A percentile compares a stretch with the other conserved stretches of the same genome.
Conservation (phyloP, 2,888 invertebrate genomes). For the Chalcosyrphus nemorum region DNA sequence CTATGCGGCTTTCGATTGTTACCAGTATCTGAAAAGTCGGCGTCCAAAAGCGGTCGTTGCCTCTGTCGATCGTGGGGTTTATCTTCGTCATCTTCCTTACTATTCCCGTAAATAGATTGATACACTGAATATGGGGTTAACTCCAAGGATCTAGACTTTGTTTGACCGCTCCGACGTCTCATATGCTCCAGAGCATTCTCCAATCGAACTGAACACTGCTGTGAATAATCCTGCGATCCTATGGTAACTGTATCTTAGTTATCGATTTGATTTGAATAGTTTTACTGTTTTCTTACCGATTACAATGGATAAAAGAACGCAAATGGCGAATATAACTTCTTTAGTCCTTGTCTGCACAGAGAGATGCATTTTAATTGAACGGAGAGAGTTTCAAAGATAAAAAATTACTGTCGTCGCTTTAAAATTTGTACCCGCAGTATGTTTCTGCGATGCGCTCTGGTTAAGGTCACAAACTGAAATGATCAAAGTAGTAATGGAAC, state of each 20-base stretch:
- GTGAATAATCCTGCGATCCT: slow-evolving; percentile 74
- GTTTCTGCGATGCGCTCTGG: slow-evolving; percentile 65
- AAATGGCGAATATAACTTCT: neutral
- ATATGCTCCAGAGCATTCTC: slow-evolving; percentile 87
- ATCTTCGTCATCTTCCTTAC: slow-evolving; percentile 74
- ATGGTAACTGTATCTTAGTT: slow-evolving; percentile 1
- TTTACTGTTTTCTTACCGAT: slow-evolving; percentile 33
- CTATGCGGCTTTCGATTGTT: slow-evolving; percentile 49
- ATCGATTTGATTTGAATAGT: neutral
- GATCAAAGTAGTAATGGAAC: slow-evolving; percentile 65
- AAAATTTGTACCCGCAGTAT: neutral
- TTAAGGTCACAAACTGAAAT: slow-evolving; percentile 71
- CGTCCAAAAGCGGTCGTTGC: slow-evolving; percentile 11
- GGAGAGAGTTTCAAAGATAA: slow-evolving; percentile 28
- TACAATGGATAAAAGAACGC: slow-evolving; percentile 18
- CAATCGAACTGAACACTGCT: slow-evolving; percentile 86
- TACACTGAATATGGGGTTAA: slow-evolving; percentile 80
- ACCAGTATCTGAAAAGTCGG: slow-evolving; percentile 9
- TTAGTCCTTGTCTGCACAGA: slow-evolving; percentile 38
- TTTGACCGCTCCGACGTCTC: slow-evolving; percentile 79
- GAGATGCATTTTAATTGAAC: slow-evolving; percentile 40
- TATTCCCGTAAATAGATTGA: slow-evolving; percentile 79
- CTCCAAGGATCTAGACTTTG: slow-evolving; percentile 76
- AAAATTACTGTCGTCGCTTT: slow-evolving; percentile 1
- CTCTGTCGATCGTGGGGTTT: slow-evolving; percentile 27